These are phyloP conservation scores for Pachliopta kotzebuea DNA, from an alignment of 2,888 invertebrate species.

Conservation along the genomic window DNA sequence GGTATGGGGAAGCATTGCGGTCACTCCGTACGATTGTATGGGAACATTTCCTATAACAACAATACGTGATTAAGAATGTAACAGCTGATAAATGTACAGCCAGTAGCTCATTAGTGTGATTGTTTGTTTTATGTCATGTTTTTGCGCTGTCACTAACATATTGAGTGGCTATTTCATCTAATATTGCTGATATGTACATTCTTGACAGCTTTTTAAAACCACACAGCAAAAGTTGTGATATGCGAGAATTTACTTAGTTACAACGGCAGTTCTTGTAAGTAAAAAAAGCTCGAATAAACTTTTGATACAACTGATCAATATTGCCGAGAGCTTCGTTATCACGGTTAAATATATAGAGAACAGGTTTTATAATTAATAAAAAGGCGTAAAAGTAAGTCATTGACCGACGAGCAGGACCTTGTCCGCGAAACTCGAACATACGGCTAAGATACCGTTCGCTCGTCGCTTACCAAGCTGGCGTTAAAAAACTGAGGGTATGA, in stretches of 20 bases:
- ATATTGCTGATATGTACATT: neutral
- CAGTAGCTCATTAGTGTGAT: neutral
- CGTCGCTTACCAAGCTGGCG: constrained; percentile 13
- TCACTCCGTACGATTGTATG: constrained; percentile 13
- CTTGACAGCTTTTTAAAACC: no score
- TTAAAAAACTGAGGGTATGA: neutral
- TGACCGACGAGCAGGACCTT: constrained; percentile 36
- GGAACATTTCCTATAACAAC: constrained; percentile 24
- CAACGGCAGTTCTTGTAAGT: neutral
- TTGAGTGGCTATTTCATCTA: neutral
- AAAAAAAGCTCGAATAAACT: neutral
- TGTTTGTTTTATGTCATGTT: constrained; percentile 1
- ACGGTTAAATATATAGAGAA: neutral
- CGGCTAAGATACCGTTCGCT: constrained; percentile 34
- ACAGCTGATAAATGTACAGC: constrained; percentile 3
- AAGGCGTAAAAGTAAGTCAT: constrained; percentile 33
- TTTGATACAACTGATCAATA: neutral
- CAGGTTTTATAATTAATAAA: constrained; percentile 24
- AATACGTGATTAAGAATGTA: constrained; percentile 24
- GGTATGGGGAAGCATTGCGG: constrained; percentile 21
- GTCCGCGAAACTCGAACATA: constrained; percentile 37
- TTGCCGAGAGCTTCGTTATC: neutral
- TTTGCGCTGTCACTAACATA: constrained; percentile 4
- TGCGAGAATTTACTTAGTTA: no score
- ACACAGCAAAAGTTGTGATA: no score